phyloP scores from a whole-genome alignment of 2,797 vertebrate species.

The Phrynocephalus guinanensis region DNA sequence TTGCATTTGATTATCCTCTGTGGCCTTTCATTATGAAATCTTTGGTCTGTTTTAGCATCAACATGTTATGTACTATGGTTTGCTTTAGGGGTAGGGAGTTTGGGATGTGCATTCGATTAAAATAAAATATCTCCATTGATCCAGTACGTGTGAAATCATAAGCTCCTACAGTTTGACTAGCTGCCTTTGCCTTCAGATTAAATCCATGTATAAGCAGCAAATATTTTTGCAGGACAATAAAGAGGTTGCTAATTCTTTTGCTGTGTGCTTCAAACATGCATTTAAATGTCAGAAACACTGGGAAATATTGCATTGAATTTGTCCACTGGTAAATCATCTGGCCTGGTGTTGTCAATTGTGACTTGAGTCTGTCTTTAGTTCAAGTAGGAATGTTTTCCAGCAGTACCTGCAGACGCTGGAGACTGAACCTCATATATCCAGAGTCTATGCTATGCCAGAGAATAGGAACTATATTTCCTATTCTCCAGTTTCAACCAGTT shows the following conservation, averaged over 20 bases:
- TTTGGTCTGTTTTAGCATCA: constrained; percentile 19
- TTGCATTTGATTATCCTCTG: constrained; percentile 31
- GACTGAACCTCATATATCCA: too few relatives aligned
- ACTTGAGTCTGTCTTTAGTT: too few relatives aligned
- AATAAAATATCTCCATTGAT: constrained; percentile 28
- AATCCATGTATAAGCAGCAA: neutral
- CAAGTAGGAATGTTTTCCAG: too few relatives aligned
- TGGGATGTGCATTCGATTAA: neutral
- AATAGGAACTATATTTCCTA: too few relatives aligned
- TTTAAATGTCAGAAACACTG: neutral
- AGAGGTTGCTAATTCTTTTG: neutral
- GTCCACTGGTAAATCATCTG: too few relatives aligned
- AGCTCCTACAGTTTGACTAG: neutral
- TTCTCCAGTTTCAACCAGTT: neutral
- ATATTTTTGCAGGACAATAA: neutral
- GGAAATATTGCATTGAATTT: too few relatives aligned
- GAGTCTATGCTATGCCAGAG: too few relatives aligned
- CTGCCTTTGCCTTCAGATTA: neutral
- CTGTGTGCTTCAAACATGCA: neutral
- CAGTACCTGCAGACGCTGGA: too few relatives aligned
- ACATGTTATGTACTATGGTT: constrained; percentile 25
- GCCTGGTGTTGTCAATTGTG: too few relatives aligned
- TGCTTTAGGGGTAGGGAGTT: neutral
- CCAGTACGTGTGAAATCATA: neutral
- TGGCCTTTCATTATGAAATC: constrained; percentile 60